phyloP scores from a whole-genome alignment of 2,888 invertebrate genomes.

The Pinctada fucata region DNA sequence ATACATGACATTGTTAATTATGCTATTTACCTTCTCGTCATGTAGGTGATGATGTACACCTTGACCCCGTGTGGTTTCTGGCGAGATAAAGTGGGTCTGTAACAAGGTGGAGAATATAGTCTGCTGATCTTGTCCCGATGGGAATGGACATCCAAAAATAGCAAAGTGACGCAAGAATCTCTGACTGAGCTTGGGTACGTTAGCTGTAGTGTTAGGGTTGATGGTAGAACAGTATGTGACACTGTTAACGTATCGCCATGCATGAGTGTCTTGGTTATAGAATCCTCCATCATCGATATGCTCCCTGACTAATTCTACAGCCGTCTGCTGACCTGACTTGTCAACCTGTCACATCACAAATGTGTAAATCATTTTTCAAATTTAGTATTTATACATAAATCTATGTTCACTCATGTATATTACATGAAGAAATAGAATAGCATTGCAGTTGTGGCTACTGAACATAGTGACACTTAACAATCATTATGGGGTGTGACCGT shows the following conservation, averaged over 20 bases:
- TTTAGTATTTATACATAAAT: no score
- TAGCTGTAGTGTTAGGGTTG: conserved; percentile 69
- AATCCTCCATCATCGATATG: conserved; percentile 76
- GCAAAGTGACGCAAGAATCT: conserved; percentile 75
- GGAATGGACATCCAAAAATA: conserved; percentile 72
- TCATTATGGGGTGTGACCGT: no score
- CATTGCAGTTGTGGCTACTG: no score
- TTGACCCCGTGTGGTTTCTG: conserved; percentile 59
- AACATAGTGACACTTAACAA: no score
- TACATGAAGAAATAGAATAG: no score
- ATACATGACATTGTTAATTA: no score
- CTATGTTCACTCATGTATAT: no score
- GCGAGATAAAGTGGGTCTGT: conserved; percentile 71
- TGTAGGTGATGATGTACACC: conserved; percentile 60
- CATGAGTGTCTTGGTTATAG: conserved; percentile 69
- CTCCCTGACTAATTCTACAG: conserved; percentile 74
- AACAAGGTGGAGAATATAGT: conserved; percentile 71
- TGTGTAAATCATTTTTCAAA: no score
- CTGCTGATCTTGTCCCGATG: conserved; percentile 66
- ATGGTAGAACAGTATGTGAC: conserved; percentile 75
- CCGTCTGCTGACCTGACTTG: conserved; percentile 72
- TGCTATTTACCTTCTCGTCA: conserved; percentile 65
- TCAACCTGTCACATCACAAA: conserved; percentile 64
- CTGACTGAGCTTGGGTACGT: conserved; percentile 69
- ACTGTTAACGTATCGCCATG: conserved; percentile 75